phyloP scores from a whole-genome alignment of 2,888 invertebrate species.

The Nephrotoma appendiculata region DNA sequence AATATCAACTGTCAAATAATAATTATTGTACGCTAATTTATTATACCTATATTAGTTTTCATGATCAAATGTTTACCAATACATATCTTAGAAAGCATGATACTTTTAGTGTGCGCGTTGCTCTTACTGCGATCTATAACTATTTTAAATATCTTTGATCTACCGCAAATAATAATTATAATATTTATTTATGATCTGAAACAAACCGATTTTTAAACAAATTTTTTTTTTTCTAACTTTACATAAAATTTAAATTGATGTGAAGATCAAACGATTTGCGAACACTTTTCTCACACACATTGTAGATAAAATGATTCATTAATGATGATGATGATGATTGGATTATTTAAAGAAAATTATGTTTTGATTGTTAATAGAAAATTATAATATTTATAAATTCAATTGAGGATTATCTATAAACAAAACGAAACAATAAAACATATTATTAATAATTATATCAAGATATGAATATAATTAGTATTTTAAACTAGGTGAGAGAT shows the following conservation, averaged over 20 bases:
- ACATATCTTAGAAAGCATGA: neutral
- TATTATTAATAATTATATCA: neutral
- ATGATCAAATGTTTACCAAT: neutral
- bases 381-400: neutral
- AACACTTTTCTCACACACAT: neutral
- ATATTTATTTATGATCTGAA: neutral
- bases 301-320: neutral
- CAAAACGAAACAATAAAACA: neutral
- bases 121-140: neutral
- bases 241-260: neutral
- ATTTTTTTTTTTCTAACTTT: neutral
- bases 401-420: neutral
- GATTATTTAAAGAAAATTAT: neutral
- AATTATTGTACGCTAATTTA: neutral
- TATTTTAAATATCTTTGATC: neutral
- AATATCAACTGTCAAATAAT: neutral
- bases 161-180: neutral
- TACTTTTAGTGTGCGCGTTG: neutral
- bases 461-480: neutral
- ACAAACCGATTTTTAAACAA: neutral
- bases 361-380: neutral
- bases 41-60: neutral
- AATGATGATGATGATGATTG: neutral
- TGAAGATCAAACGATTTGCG: neutral
- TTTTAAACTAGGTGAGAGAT: neutral